A percentile compares a stretch with the other conserved stretches of the same genome.
Conservation (phyloP, 2,888 invertebrate species). For the Daptonema setosum region DNA sequence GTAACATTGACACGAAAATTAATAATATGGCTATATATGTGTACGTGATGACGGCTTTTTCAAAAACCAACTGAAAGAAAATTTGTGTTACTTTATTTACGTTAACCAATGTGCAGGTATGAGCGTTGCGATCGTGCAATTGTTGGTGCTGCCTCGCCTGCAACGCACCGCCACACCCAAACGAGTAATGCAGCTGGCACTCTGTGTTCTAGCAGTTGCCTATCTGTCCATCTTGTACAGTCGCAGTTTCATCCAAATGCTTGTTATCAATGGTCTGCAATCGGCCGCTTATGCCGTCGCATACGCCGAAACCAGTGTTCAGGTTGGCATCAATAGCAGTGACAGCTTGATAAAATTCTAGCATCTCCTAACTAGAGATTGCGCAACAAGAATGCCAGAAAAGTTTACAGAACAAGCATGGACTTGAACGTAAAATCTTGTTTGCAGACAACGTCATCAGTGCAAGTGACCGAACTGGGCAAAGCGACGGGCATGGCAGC, state of each 20-base stretch:
- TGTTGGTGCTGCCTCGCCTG: background rate
- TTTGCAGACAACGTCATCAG: constrained; percentile 25
- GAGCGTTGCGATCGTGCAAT: background rate
- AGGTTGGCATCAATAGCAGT: too few relatives aligned
- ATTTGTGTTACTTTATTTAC: too few relatives aligned
- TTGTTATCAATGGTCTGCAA: constrained; percentile 21
- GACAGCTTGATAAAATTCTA: too few relatives aligned
- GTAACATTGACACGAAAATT: too few relatives aligned
- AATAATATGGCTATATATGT: too few relatives aligned
- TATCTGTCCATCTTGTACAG: constrained; percentile 14
- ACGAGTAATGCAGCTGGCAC: constrained; percentile 6
- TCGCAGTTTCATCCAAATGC: constrained; percentile 8
- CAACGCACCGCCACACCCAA: background rate
- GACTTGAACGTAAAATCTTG: too few relatives aligned
- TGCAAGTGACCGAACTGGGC: constrained; percentile 22
- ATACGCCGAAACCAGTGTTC: constrained; percentile 23
- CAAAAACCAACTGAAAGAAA: too few relatives aligned
- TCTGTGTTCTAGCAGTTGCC: constrained; percentile 14
- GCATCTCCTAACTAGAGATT: too few relatives aligned
- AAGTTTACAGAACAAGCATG: too few relatives aligned
- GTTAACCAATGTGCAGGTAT: too few relatives aligned
- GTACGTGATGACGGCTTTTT: too few relatives aligned
- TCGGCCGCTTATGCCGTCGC: constrained; percentile 24
- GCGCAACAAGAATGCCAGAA: too few relatives aligned
- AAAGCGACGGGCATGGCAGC: constrained; percentile 23